Evolutionary conservation across 2,888 invertebrate species (phyloP).

Genomic region (Mimachlamys varia): DNA sequence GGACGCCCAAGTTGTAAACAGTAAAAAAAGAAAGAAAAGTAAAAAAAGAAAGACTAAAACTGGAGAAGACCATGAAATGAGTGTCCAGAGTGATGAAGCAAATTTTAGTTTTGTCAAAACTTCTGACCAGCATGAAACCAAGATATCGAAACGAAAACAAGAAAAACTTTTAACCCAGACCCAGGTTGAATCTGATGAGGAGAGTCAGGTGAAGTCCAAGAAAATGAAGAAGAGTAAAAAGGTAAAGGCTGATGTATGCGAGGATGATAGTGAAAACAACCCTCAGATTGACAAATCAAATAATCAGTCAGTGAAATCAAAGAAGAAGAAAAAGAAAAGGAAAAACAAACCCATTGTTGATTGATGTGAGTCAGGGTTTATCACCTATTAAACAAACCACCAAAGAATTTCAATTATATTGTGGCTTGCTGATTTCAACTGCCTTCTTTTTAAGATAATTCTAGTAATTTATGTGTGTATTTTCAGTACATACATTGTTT

Average conservation of each 20-base stretch:
- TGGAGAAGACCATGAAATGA: not conserved
- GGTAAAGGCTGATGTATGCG: not conserved
- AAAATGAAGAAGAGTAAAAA: constrained; percentile 39
- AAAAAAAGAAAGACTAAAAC: constrained; percentile 40
- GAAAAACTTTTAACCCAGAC: not conserved
- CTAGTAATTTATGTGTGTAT: no score
- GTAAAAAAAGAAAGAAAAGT: constrained; percentile 45
- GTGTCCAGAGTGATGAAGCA: constrained; percentile 26
- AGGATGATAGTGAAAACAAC: not conserved
- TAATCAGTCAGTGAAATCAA: not conserved
- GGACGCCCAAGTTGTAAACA: constrained; percentile 36
- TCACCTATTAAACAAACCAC: no score
- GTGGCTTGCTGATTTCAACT: no score
- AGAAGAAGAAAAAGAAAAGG: constrained; percentile 34
- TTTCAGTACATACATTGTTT: no score
- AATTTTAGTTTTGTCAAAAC: not conserved
- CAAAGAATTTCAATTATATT: no score
- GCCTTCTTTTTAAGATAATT: no score
- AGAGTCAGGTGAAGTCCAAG: constrained; percentile 37
- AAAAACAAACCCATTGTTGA: not conserved
- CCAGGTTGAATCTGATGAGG: constrained; percentile 23
- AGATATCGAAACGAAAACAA: not conserved
- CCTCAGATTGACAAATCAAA: not conserved
- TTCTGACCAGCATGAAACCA: not conserved
- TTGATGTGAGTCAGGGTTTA: not conserved